Conservation (phyloP, 2,888 invertebrate species). For the Dendrolimus houi region DNA sequence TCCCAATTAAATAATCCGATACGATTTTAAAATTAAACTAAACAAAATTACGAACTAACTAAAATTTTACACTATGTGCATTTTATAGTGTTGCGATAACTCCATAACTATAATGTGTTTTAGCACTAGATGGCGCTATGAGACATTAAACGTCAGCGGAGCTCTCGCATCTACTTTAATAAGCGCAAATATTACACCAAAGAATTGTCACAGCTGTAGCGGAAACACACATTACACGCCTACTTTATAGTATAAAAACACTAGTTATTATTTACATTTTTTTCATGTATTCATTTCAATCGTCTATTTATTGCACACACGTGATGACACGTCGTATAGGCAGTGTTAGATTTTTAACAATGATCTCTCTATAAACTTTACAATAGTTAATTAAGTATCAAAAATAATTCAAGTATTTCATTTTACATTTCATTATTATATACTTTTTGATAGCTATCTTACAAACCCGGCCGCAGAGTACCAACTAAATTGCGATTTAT, state of each 20-base stretch:
- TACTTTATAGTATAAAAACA: neutral
- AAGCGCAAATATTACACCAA: conserved; percentile 9
- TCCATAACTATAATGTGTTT: too few relatives aligned
- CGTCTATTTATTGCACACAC: conserved; percentile 34
- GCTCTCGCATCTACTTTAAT: neutral
- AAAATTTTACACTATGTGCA: conserved; percentile 11
- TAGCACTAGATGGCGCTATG: too few relatives aligned
- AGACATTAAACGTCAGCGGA: too few relatives aligned
- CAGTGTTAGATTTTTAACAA: conserved; percentile 36
- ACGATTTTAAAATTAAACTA: neutral
- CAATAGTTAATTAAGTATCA: conserved; percentile 52
- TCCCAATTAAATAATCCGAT: neutral
- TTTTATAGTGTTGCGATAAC: neutral
- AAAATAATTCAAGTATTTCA: conserved; percentile 48
- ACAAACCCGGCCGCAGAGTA: conserved; percentile 35
- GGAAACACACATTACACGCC: neutral
- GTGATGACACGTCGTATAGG: conserved; percentile 32
- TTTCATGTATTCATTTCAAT: conserved; percentile 11
- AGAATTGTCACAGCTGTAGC: neutral
- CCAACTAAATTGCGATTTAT: conserved; percentile 18
- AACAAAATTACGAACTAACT: conserved; percentile 2
- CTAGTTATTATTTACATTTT: conserved; percentile 24
- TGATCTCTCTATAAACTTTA: conserved; percentile 33
- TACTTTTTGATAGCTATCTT: conserved; percentile 31
- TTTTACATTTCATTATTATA: conserved; percentile 27